A percentile compares a stretch with the other conserved stretches of the same genome.
phyloP scores from a whole-genome alignment of 2,797 vertebrate species.

The Tragopan temminckii region DNA sequence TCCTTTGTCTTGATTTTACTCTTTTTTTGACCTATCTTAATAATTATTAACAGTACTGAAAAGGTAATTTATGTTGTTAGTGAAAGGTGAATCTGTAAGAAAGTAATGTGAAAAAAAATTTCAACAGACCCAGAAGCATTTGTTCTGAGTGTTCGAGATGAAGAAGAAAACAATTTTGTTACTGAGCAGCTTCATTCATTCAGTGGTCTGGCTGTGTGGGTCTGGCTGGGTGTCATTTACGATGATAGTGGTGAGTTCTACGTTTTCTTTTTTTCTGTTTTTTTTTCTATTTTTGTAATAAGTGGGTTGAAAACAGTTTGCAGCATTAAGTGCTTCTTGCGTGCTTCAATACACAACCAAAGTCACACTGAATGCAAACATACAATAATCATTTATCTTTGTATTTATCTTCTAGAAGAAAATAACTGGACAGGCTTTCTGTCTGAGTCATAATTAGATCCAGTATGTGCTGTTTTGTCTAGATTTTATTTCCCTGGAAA shows the following conservation, averaged over 20 bases:
- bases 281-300: neutral
- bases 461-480: neutral
- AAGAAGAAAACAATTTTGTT: conserved; percentile 91
- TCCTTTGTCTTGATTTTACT: neutral
- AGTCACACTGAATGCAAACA: neutral
- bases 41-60: neutral
- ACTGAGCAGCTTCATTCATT: conserved; percentile 86
- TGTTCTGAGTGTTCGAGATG: conserved; percentile 89
- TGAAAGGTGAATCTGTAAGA: neutral
- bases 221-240: conserved; percentile 90
- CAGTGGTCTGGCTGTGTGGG: conserved; percentile 86
- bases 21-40: neutral
- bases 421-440: neutral
- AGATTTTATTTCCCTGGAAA: conserved; percentile 45
- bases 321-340: neutral
- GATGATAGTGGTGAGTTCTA: conserved; percentile 83
- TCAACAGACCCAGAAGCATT: conserved; percentile 86
- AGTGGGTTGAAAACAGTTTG: neutral
- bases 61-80: neutral
- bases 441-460: conserved; percentile 15
- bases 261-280: neutral
- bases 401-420: neutral
- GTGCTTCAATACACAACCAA: neutral
- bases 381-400: neutral
- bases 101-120: neutral